A percentile compares a stretch with the other conserved stretches of the same genome.
Evolutionary conservation across 2,113 vertebrate species (phyloP).

Genomic region (Tautogolabrus adspersus): DNA sequence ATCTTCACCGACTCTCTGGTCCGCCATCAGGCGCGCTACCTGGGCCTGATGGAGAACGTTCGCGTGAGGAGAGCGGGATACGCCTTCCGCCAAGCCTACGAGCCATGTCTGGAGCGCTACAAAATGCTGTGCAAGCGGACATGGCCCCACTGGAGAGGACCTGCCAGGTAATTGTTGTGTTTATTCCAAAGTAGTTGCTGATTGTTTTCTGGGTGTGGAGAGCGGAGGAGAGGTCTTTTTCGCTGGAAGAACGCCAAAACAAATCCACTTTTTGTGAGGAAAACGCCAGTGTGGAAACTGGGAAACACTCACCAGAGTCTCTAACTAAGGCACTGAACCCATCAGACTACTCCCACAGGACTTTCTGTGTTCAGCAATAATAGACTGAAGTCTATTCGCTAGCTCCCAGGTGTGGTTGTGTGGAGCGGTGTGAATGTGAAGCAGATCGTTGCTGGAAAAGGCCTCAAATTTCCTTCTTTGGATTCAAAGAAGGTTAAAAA

Average conservation of each 20-base stretch:
- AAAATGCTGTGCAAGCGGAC: constrained; percentile 98
- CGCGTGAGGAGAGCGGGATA: constrained; percentile 95
- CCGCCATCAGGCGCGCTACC: constrained; percentile 93
- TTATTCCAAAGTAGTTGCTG: constrained; percentile 7
- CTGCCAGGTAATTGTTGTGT: constrained; percentile 86
- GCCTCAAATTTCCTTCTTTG: background rate
- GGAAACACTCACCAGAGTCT: constrained; percentile 35
- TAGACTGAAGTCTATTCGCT: constrained; percentile 41
- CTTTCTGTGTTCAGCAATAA: constrained; percentile 52
- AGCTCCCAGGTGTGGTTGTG: constrained; percentile 59
- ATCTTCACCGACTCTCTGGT: constrained; percentile 93
- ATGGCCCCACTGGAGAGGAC: constrained; percentile 96
- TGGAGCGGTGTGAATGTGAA: constrained; percentile 39
- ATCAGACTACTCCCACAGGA: constrained; percentile 34
- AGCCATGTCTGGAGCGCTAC: constrained; percentile 95
- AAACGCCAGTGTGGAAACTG: constrained; percentile 28
- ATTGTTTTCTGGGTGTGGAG: background rate
- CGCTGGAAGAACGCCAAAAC: constrained; percentile 36
- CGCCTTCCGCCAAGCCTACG: constrained; percentile 94
- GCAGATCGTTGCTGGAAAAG: constrained; percentile 16
- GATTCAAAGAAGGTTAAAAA: constrained; percentile 2
- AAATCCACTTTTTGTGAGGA: constrained; percentile 34
- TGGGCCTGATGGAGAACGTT: constrained; percentile 97
- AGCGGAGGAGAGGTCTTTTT: background rate
- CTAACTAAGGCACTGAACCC: constrained; percentile 33